Evolutionary conservation across 2,888 invertebrate genomes (phyloP), one percentile per base, ranked within the genome.

Genomic region (Himalopsyche japonica): DNA sequence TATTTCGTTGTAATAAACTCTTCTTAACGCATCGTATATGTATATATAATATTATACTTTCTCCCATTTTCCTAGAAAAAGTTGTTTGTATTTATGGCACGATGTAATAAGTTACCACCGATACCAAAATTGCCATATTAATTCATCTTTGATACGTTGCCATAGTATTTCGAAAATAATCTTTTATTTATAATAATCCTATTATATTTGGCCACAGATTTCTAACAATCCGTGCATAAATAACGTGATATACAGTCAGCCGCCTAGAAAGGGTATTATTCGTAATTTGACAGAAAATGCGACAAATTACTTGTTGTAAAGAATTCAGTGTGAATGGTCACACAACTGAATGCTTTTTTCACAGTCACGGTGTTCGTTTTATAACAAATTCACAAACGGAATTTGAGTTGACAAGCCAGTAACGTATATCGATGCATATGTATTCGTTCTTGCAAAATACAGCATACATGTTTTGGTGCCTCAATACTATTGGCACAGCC

Each of bases 221-320:
- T 57, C 57, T 20, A 10, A 20, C 24, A 20, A 20, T 57, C 7
- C 57, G 20, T 24, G 57, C 57, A 24, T 57, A 24, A 57, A 20
- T 57, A 57, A 57, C 24, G 20, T 57, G 43, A 43, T 15, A 57
- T 57, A 57, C 57, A n/a, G 57, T 24, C 57, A 27, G 24, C 76
- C 27, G 30, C 6, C 20, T n/a, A 8, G n/a, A 57, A 20, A 57
- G 37, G 30, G 70, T 76, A 30, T 79, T 81, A 80, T 81, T 84
- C 43, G 48, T 83, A 86, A 86, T 86, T 81, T 85, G 86, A 85
- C 85, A 83, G 77, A 86, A 86, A 86, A 86, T 82, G 70, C 83
- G 86, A 86, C 86, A 85, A 86, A 86, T 86, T 86, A 80, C 76
- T 32, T 24, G 64, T 49, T 30, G 79, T 81, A 70, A 70, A 32